Percentiles rank a stretch among this genome's conserved stretches.
Evolutionary conservation across 2,797 vertebrate genomes (phyloP).

Genomic region (Avahi laniger): DNA sequence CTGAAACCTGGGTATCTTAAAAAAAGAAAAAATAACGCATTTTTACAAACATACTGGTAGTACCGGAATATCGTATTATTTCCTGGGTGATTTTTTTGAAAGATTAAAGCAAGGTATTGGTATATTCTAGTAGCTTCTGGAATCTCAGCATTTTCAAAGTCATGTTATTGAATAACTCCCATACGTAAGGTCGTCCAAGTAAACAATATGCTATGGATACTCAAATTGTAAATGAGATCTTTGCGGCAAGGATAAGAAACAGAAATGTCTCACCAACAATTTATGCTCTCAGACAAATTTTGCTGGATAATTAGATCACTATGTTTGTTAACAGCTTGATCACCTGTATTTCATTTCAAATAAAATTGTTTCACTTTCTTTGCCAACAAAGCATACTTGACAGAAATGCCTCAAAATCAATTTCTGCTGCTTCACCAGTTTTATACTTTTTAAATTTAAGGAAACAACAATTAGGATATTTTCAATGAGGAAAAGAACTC

Average conservation of each 20-base stretch:
- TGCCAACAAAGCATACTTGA: constrained; percentile 77
- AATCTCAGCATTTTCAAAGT: neutral
- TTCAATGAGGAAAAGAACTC: constrained; percentile 83
- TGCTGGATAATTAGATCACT: neutral
- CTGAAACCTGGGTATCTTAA: neutral
- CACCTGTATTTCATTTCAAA: constrained; percentile 70
- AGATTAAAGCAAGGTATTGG: neutral
- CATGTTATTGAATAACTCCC: neutral
- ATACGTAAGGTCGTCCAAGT: neutral
- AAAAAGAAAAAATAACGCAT: neutral
- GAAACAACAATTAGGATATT: constrained; percentile 82
- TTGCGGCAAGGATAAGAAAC: neutral
- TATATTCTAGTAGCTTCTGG: neutral
- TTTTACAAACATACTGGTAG: neutral
- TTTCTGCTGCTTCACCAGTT: constrained; percentile 74
- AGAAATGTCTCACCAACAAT: neutral
- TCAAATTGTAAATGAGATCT: neutral
- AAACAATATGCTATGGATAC: neutral
- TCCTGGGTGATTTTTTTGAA: neutral
- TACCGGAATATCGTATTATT: constrained; percentile 19
- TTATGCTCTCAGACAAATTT: neutral
- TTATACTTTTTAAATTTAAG: constrained; percentile 81
- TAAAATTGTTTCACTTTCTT: constrained; percentile 66
- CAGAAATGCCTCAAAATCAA: constrained; percentile 74
- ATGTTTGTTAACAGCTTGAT: neutral